These are phyloP conservation scores for Gallinago jamesoni DNA, from an alignment of 2,113 vertebrate genomes.

Conservation along the genomic window DNA sequence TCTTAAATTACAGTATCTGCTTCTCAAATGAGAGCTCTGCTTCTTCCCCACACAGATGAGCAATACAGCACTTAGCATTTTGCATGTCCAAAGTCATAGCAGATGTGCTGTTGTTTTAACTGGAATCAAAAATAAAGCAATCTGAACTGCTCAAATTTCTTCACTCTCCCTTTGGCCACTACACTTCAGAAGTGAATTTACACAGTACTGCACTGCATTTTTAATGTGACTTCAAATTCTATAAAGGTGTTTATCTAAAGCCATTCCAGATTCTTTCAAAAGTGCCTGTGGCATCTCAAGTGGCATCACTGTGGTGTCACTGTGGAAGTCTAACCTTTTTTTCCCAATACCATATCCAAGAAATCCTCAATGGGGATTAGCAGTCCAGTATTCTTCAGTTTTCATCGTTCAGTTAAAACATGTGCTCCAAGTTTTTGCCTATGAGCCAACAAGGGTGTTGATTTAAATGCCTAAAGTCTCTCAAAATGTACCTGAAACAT, in stretches of 20 bases:
- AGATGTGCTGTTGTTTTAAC: conserved; percentile 6
- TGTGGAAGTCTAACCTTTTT: neutral
- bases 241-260: neutral
- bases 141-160: conserved; percentile 25
- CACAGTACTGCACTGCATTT: neutral
- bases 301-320: too few species aligned
- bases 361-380: neutral
- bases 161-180: neutral
- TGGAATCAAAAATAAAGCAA: neutral
- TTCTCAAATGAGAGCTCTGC: neutral
- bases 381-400: neutral
- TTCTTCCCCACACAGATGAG: neutral
- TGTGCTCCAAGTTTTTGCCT: neutral
- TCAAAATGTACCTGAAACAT: neutral
- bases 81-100: neutral
- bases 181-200: neutral
- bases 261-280: neutral
- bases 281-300: neutral
- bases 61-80: neutral
- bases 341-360: neutral
- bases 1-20: neutral
- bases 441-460: neutral
- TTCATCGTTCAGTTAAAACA: neutral
- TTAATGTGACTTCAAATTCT: conserved; percentile 2
- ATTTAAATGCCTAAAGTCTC: neutral